phyloP scores from a whole-genome alignment of 2,797 vertebrate species.

The Sebastiscus tertius region DNA sequence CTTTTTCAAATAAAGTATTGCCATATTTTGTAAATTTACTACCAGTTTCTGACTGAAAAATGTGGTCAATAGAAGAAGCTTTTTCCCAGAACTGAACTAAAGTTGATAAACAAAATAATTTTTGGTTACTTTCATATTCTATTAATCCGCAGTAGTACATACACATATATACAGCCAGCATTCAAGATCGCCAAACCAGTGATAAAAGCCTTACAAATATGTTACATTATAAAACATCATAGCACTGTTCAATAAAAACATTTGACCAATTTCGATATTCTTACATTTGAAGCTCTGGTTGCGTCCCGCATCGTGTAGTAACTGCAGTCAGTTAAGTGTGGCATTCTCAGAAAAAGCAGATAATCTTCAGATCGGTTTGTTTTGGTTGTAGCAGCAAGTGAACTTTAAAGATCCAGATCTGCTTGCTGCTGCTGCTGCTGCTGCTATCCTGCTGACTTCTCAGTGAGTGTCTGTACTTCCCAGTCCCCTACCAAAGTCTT shows the following conservation, averaged over 20 bases:
- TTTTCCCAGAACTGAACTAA: neutral
- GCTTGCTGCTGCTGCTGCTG: conserved; percentile 31
- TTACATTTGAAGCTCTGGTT: conserved; percentile 81
- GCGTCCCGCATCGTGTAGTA: conserved; percentile 86
- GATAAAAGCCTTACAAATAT: neutral
- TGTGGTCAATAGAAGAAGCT: neutral
- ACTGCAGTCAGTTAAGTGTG: conserved; percentile 87
- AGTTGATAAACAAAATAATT: neutral
- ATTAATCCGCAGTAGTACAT: neutral
- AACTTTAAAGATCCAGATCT: conserved; percentile 61
- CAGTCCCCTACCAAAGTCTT: conserved; percentile 73
- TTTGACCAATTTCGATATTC: conserved; percentile 13
- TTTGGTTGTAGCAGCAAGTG: conserved; percentile 47
- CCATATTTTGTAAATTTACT: neutral
- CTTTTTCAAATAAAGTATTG: neutral
- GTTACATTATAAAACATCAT: neutral
- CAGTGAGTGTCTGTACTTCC: conserved; percentile 57
- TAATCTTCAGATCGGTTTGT: conserved; percentile 60
- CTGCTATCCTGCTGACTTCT: conserved; percentile 61
- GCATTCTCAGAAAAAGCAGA: conserved; percentile 80
- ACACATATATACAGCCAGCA: neutral
- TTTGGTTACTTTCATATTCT: neutral
- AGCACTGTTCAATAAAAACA: neutral
- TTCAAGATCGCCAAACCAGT: neutral
- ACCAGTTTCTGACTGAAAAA: neutral